phyloP scores from a whole-genome alignment of 2,797 vertebrate genomes.

The Semaprochilodus insignis region DNA sequence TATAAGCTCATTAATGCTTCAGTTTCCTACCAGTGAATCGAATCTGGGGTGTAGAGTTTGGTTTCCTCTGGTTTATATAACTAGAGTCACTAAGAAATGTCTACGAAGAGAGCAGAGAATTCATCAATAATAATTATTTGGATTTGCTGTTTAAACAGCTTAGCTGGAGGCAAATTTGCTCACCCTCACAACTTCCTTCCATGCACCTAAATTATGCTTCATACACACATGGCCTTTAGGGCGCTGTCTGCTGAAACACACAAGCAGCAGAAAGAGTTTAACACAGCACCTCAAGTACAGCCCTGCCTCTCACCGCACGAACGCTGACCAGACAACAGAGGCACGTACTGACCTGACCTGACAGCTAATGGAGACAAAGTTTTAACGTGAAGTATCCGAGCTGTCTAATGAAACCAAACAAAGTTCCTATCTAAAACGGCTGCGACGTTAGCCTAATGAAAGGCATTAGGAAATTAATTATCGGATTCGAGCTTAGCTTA shows the following conservation, averaged over 20 bases:
- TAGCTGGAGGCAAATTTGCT: background rate
- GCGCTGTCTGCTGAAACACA: background rate
- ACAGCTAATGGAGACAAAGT: slow-evolving; percentile 28
- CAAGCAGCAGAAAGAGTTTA: background rate
- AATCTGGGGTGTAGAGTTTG: background rate
- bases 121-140: slow-evolving; percentile 24
- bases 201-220: background rate
- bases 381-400: slow-evolving; percentile 37
- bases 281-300: background rate
- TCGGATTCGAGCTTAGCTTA: slow-evolving; percentile 51
- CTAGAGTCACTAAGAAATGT: background rate
- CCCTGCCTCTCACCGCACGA: background rate
- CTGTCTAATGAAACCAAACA: slow-evolving; percentile 46
- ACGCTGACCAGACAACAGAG: background rate
- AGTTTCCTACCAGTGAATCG: background rate
- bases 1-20: background rate
- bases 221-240: background rate
- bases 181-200: background rate
- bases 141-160: slow-evolving; percentile 3
- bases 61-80: too few species aligned
- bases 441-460: slow-evolving; percentile 35
- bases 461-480: slow-evolving; percentile 65
- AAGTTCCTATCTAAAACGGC: slow-evolving; percentile 43
- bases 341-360: slow-evolving; percentile 34
- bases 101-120: background rate